Base-by-base conservation (phyloP, 2,888 invertebrate species). In the Scaeva pyrastri region DNA sequence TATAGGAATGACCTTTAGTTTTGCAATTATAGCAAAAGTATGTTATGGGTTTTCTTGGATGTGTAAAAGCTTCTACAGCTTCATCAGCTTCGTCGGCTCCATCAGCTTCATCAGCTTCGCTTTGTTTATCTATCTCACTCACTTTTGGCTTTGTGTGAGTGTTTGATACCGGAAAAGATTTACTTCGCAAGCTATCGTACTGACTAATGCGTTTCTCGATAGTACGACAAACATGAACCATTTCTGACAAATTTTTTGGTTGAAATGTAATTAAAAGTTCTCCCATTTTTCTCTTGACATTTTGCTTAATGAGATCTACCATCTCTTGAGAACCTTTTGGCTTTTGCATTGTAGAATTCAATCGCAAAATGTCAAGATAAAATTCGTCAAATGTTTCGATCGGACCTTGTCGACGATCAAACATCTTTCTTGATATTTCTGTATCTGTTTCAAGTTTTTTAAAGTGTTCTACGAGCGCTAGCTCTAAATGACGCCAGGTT, bases 11-110 rank as follows among this genome's bases (percentile, higher is more conserved):
- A 0, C 39, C 39, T 16, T 60, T 21, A 1, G 39, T 16, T n/a
- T 58, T 72, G 7, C 58, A 72, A 5, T 72, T 72, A 45, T 48
- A 72, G 7, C 31, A 58, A 7, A 23, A 4, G 19, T 6, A 58
- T 12, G 19, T 2, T 2, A 6, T 36, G 0, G 36, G 1, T 7
- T 58, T 41, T 60, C 39, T 21, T 7, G 39, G 36, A 2, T 60
- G 60, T 2, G 21, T 1, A 5, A 60, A 8, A 1, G 60, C 58
- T 19, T 60, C 60, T 1, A 60, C 1, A 19, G 21, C 60, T 8
- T 60, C 14, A 6, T 2, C 5, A 39, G 16, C 36, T 19, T 2
- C n/a, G n/a, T n/a, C n/a, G n/a, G n/a, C n/a, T n/a, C n/a, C 6
- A 58, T 12, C 16, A 0, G 19, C 58, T 39, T 58, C 36, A 1